These are phyloP conservation scores for Crocodylus rhombifer DNA, from an alignment of 2,797 vertebrate species.

Conservation along the genomic window DNA sequence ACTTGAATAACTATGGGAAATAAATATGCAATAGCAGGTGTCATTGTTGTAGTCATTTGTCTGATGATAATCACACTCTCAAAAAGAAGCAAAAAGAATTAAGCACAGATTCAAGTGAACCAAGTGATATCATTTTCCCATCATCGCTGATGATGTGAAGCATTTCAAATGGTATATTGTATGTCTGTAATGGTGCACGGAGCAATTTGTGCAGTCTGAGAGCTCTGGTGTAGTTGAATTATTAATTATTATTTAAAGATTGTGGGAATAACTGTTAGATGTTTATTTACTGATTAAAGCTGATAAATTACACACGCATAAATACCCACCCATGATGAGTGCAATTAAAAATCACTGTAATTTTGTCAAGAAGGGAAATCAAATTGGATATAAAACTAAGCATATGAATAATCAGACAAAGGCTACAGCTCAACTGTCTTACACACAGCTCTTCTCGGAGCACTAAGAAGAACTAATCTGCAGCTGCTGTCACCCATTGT, in stretches of 20 bases:
- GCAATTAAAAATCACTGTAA: background rate
- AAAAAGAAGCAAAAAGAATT: conserved; percentile 42
- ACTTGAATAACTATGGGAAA: background rate
- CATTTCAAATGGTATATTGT: conserved; percentile 47
- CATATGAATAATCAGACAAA: background rate
- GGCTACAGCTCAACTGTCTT: background rate
- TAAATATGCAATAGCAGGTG: conserved; percentile 16
- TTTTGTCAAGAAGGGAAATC: background rate
- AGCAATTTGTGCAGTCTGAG: conserved; percentile 6
- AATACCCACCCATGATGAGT: background rate
- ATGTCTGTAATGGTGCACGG: background rate
- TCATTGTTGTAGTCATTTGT: background rate
- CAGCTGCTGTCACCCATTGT: background rate
- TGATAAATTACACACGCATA: conserved; percentile 18
- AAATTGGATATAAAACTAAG: background rate
- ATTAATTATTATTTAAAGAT: conserved; percentile 54
- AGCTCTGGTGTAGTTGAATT: background rate
- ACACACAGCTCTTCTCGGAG: background rate
- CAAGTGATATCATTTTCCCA: conserved; percentile 51
- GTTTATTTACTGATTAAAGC: conserved; percentile 41
- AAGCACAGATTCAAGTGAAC: conserved; percentile 54
- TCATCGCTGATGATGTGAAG: background rate
- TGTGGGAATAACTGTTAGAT: conserved; percentile 24
- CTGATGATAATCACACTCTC: conserved; percentile 29
- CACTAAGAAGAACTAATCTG: background rate